A percentile compares a stretch with the other conserved stretches of the same genome.
Evolutionary conservation across 2,888 invertebrate species (phyloP).

Genomic region (Cheilosia variabilis): DNA sequence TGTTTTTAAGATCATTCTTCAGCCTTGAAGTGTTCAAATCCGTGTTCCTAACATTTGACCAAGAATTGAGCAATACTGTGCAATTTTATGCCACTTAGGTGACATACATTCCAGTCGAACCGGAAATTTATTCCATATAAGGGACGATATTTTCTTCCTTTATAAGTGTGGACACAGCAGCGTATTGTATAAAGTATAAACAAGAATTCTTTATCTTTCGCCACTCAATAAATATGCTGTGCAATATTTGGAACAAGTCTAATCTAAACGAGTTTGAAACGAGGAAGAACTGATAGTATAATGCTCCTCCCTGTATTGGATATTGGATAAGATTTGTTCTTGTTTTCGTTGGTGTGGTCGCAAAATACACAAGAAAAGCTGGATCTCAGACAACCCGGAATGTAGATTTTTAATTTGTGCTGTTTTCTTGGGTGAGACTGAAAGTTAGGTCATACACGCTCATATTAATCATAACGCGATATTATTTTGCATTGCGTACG

Average conservation of each 20-base stretch:
- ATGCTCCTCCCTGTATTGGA: constrained; percentile 27
- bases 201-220: constrained; percentile 49
- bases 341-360: constrained; percentile 18
- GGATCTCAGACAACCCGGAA: constrained; percentile 34
- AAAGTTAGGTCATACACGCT: constrained; percentile 64
- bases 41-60: background rate
- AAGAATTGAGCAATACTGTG: background rate
- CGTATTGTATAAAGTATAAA: constrained; percentile 47
- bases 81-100: constrained; percentile 2
- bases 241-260: constrained; percentile 47
- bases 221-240: constrained; percentile 23
- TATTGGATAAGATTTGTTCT: constrained; percentile 42
- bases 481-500: constrained; percentile 58
- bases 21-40: background rate
- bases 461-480: constrained; percentile 46
- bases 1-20: constrained; percentile 9
- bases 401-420: constrained; percentile 22
- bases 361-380: constrained; percentile 1
- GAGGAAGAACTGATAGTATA: constrained; percentile 23
- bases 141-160: constrained; percentile 66
- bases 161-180: background rate
- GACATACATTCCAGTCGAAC: constrained; percentile 64
- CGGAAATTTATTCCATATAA: constrained; percentile 75
- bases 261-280: constrained; percentile 56
- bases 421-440: constrained; percentile 32